These are phyloP conservation scores for Hoplostethus mediterraneus DNA, from an alignment of 2,797 vertebrate species.

Conservation along the genomic window DNA sequence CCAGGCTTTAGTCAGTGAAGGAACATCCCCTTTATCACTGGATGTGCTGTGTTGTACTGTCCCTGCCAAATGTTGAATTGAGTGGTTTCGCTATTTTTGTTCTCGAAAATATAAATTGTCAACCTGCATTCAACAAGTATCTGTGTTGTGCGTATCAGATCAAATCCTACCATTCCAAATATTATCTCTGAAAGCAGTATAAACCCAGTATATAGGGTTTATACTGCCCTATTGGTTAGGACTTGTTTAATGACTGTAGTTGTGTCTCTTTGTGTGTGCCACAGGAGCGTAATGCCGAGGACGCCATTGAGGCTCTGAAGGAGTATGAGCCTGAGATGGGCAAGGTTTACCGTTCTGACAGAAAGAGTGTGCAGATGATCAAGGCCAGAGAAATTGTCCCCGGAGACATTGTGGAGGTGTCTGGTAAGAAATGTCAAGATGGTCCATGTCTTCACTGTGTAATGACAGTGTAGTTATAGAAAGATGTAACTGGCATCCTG, in stretches of 20 bases:
- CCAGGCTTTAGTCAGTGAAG: constrained; percentile 20
- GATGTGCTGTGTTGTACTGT: background rate
- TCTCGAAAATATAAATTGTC: constrained; percentile 18
- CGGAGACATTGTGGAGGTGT: constrained; percentile 94
- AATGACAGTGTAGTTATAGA: background rate
- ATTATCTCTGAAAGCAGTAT: background rate
- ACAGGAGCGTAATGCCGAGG: constrained; percentile 86
- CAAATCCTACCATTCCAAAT: no score
- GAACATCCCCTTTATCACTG: constrained; percentile 28
- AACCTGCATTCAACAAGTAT: no score
- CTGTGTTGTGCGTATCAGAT: no score
- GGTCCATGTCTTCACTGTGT: background rate
- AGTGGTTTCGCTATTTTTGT: constrained; percentile 31
- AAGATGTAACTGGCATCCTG: background rate
- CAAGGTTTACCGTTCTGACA: constrained; percentile 94
- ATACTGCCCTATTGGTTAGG: background rate
- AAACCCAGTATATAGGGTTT: background rate
- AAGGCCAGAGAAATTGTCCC: constrained; percentile 95
- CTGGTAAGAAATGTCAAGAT: constrained; percentile 83
- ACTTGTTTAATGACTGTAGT: background rate
- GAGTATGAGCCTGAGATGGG: constrained; percentile 90
- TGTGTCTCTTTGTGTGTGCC: constrained; percentile 19
- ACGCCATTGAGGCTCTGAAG: constrained; percentile 88
- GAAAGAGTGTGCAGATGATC: constrained; percentile 87
- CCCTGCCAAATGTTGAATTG: constrained; percentile 24